Conservation (phyloP, 2,113 vertebrate genomes). For the Mormyrus lacerda region DNA sequence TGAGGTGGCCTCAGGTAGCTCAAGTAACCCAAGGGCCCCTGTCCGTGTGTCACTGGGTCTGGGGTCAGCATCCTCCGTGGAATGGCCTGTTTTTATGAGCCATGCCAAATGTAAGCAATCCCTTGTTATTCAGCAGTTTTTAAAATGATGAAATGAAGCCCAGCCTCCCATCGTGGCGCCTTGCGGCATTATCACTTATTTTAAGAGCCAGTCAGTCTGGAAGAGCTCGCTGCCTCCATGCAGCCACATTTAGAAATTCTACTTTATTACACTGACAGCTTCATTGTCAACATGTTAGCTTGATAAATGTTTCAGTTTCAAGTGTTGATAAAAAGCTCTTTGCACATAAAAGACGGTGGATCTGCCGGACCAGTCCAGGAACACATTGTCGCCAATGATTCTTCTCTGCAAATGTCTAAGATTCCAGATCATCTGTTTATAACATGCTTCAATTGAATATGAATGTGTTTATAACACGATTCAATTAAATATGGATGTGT, state of each 20-base stretch:
- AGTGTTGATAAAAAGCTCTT: constrained; percentile 10
- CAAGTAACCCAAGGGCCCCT: not conserved
- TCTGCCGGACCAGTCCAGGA: not conserved
- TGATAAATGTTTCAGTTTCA: constrained; percentile 6
- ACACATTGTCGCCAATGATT: not conserved
- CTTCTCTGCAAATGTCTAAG: constrained; percentile 10
- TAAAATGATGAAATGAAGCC: not conserved
- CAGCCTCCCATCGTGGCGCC: not conserved
- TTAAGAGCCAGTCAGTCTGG: not conserved
- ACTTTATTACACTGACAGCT: not conserved
- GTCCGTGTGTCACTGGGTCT: not conserved
- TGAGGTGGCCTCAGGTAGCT: not conserved
- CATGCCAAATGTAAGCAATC: not conserved
- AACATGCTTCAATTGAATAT: constrained; percentile 26
- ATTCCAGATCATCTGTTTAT: constrained; percentile 26
- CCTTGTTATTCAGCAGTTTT: not conserved
- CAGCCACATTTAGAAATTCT: not conserved
- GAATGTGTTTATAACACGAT: constrained; percentile 27
- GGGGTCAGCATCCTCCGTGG: not conserved
- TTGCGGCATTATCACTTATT: not conserved
- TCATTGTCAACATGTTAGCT: constrained; percentile 9
- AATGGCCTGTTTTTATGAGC: not conserved
- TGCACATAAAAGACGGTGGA: not conserved
- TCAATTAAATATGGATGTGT: constrained; percentile 18
- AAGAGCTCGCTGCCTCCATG: not conserved